Conservation (phyloP, 64 coral and sea anemone genomes). For the Hydrozoanthus tunicans region DNA sequence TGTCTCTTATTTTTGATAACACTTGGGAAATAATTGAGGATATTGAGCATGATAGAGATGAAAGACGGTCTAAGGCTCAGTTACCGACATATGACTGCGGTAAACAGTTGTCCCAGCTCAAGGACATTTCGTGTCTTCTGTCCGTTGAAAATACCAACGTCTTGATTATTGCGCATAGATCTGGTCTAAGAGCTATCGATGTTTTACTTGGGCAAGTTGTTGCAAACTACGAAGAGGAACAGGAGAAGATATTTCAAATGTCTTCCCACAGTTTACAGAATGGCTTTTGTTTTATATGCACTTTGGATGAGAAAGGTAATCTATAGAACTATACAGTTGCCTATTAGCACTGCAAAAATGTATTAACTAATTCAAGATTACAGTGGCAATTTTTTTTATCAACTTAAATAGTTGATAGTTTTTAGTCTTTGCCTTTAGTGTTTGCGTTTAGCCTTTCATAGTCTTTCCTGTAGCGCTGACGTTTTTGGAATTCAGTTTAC, state of each 20-base stretch:
- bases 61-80: constrained; percentile 69
- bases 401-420: too few relatives aligned
- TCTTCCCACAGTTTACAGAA: constrained; percentile 64
- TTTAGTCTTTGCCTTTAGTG: too few relatives aligned
- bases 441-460: too few relatives aligned
- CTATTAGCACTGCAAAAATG: too few relatives aligned
- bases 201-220: constrained; percentile 68
- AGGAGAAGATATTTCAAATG: constrained; percentile 46
- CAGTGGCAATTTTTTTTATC: too few relatives aligned
- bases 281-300: constrained; percentile 65
- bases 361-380: too few relatives aligned
- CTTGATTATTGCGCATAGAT: constrained; percentile 59
- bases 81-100: constrained; percentile 80
- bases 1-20: constrained; percentile 78
- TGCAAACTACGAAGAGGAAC: constrained; percentile 67
- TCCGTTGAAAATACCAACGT: constrained; percentile 50
- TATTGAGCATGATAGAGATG: constrained; percentile 67
- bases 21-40: constrained; percentile 84
- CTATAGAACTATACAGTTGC: too few relatives aligned
- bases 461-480: too few relatives aligned
- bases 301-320: constrained; percentile 67
- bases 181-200: constrained; percentile 64
- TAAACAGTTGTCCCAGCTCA: constrained; percentile 58
- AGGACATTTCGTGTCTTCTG: constrained; percentile 50
- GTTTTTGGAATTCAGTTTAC: too few relatives aligned